Evolutionary conservation across 2,888 invertebrate genomes (phyloP).

Genomic region (Drosophila meridiana): DNA sequence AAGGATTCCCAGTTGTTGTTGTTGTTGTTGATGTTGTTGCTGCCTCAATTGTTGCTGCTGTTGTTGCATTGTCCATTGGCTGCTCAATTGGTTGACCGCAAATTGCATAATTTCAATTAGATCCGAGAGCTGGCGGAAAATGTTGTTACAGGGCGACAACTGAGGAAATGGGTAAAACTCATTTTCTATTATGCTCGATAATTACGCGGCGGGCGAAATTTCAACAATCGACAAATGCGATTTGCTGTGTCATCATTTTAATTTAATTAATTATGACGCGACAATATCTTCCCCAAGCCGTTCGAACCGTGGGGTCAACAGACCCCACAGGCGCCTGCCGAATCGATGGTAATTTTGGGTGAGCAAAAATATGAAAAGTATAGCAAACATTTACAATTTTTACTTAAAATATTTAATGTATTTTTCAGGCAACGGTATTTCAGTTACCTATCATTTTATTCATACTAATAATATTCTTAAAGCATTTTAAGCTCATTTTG

Average conservation of each 20-base stretch:
- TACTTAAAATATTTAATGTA: too few species aligned
- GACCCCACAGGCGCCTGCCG: not conserved
- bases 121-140: constrained; percentile 17
- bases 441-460: not conserved
- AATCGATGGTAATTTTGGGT: not conserved
- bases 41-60: constrained; percentile 11
- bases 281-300: constrained; percentile 1
- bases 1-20: constrained; percentile 13
- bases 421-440: not conserved
- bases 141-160: constrained; percentile 7
- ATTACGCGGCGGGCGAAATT: constrained; percentile 42
- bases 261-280: constrained; percentile 40
- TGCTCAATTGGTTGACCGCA: constrained; percentile 36
- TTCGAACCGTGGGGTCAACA: not conserved
- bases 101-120: constrained; percentile 58
- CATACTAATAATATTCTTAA: not conserved
- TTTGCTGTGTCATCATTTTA: constrained; percentile 47
- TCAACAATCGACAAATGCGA: constrained; percentile 43
- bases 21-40: constrained; percentile 4
- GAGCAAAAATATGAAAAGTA: not conserved
- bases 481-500: not conserved
- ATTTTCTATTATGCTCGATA: constrained; percentile 49
- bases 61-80: constrained; percentile 18
- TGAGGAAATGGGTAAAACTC: constrained; percentile 16
- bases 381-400: not conserved